phyloP scores from a whole-genome alignment of 2,888 invertebrate species.

The Quadriops clusia region DNA sequence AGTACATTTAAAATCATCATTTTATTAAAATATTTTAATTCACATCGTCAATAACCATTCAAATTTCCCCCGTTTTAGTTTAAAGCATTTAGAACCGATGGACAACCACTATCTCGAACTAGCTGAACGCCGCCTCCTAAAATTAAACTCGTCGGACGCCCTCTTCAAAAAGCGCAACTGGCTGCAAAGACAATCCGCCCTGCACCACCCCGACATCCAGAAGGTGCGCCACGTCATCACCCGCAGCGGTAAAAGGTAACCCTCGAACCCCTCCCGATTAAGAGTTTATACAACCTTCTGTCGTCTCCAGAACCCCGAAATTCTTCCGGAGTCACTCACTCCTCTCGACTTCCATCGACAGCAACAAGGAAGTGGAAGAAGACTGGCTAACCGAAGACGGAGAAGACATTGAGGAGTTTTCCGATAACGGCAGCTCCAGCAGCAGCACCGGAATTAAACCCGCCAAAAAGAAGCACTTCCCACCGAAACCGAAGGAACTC shows the following conservation, averaged over 20 bases:
- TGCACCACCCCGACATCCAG: conserved; percentile 27
- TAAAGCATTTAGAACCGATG: conserved; percentile 75
- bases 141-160: conserved; percentile 61
- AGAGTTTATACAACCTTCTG: background rate
- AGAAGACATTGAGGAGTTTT: conserved; percentile 22
- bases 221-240: conserved; percentile 27
- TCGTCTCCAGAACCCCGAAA: too few relatives aligned
- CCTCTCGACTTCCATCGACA: conserved; percentile 8
- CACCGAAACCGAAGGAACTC: conserved; percentile 31
- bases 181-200: conserved; percentile 47
- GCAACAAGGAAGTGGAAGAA: conserved; percentile 25
- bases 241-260: conserved; percentile 16
- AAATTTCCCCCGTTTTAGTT: conserved; percentile 37
- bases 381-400: conserved; percentile 36
- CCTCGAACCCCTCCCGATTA: background rate
- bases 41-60: conserved; percentile 1
- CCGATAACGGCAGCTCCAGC: conserved; percentile 28
- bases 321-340: too few relatives aligned
- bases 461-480: conserved; percentile 27
- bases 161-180: conserved; percentile 68
- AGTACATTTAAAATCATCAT: conserved; percentile 1
- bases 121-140: conserved; percentile 77
- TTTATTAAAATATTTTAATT: conserved; percentile 5
- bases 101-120: conserved; percentile 82
- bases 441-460: conserved; percentile 23